phyloP scores from a whole-genome alignment of 2,888 invertebrate genomes.

The Agrochola circellaris region DNA sequence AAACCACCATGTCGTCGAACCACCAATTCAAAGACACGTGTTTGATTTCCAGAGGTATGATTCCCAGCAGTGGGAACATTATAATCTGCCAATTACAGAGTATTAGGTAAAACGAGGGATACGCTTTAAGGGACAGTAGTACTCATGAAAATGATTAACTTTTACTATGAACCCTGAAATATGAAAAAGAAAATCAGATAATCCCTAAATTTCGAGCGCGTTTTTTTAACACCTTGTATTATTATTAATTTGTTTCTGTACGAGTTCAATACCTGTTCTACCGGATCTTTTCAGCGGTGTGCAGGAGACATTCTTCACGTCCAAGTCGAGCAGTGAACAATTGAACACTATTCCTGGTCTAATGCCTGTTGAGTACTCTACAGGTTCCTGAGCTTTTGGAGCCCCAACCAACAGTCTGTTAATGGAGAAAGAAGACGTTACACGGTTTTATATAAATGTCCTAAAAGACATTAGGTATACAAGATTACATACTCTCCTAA shows the following conservation, averaged over 20 bases:
- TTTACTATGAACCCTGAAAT: too few relatives aligned
- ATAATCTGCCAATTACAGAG: not conserved
- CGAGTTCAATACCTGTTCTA: conserved; percentile 56
- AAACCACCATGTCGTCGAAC: not conserved
- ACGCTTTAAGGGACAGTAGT: too few relatives aligned
- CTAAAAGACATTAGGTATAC: not conserved
- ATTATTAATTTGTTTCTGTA: not conserved
- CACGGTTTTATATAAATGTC: not conserved
- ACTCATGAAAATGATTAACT: too few relatives aligned
- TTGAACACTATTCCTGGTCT: conserved; percentile 77
- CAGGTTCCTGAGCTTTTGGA: conserved; percentile 75
- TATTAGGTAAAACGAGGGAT: not conserved
- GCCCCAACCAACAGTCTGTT: conserved; percentile 82
- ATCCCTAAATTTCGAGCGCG: too few relatives aligned
- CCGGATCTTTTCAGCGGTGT: conserved; percentile 62
- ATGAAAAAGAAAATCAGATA: too few relatives aligned
- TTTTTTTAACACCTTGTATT: not conserved
- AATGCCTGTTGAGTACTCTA: conserved; percentile 33
- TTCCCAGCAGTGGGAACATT: not conserved
- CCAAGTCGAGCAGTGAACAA: conserved; percentile 71
- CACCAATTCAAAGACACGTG: not conserved
- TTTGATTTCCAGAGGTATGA: not conserved
- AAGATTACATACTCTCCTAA: not conserved
- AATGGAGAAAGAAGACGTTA: conserved; percentile 18
- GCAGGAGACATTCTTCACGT: conserved; percentile 70